Percentiles rank a stretch among this genome's conserved stretches.
Conservation (phyloP, 92 coral and sea anemone genomes). For the Porites divaricata region DNA sequence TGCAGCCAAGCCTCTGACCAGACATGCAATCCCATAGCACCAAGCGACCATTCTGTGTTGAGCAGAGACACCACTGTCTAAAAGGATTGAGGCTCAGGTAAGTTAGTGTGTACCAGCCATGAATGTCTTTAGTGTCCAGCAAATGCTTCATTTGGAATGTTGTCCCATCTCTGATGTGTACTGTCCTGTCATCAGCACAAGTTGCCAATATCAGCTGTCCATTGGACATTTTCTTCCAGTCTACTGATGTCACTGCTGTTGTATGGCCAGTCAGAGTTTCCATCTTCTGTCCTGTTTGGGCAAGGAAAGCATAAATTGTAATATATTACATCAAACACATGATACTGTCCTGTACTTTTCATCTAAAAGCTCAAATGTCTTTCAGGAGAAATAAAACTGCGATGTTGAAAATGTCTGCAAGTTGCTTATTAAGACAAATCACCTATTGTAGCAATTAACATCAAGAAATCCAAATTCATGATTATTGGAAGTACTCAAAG, state of each 20-base stretch:
- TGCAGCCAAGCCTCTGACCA: slow-evolving; percentile 74
- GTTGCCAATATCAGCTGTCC: slow-evolving; percentile 70
- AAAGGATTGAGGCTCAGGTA: slow-evolving; percentile 82
- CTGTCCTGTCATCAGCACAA: slow-evolving; percentile 93
- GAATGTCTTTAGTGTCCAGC: slow-evolving; percentile 64
- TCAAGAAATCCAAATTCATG: no score
- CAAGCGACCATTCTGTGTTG: slow-evolving; percentile 88
- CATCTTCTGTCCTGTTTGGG: slow-evolving; percentile 62
- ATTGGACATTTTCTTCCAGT: slow-evolving; percentile 77
- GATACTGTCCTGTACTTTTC: background rate
- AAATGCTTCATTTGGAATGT: slow-evolving; percentile 63
- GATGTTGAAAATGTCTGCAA: no score
- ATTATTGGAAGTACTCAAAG: no score
- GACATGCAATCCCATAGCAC: slow-evolving; percentile 85
- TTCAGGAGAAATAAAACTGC: no score
- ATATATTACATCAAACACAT: no score
- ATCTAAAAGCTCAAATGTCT: no score
- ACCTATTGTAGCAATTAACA: no score
- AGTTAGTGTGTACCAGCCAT: slow-evolving; percentile 89
- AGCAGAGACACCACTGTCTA: slow-evolving; percentile 78
- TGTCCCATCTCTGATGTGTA: slow-evolving; percentile 64
- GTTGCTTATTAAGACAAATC: no score
- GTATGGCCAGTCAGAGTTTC: slow-evolving; percentile 85
- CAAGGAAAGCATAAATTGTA: background rate
- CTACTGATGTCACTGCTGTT: slow-evolving; percentile 90